Conservation (phyloP, 2,113 vertebrate genomes). For the Cheilinus undulatus region DNA sequence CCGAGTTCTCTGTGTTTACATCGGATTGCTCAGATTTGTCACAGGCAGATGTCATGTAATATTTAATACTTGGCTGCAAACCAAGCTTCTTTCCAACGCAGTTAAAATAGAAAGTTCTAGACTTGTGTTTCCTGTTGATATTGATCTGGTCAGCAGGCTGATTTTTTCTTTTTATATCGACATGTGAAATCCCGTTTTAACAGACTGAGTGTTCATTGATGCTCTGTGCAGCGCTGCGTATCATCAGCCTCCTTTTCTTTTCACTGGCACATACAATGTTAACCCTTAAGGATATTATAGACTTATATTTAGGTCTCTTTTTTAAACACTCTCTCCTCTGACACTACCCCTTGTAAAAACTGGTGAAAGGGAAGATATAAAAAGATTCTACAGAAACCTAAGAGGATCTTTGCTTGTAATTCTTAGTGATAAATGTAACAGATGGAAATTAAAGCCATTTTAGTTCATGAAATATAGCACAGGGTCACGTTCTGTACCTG, state of each 20-base stretch:
- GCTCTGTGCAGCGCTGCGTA: conserved; percentile 16
- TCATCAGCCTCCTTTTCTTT: conserved; percentile 3
- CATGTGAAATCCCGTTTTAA: conserved; percentile 29
- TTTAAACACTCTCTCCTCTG: neutral
- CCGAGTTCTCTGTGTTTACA: neutral
- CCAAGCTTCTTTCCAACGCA: neutral
- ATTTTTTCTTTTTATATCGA: conserved; percentile 21
- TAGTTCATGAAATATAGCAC: conserved; percentile 50
- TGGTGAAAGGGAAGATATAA: neutral
- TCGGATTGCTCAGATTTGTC: neutral
- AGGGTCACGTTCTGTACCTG: conserved; percentile 30
- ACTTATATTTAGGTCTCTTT: conserved; percentile 18
- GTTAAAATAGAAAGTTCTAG: neutral
- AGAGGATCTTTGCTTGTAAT: conserved; percentile 31
- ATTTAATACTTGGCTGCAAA: neutral
- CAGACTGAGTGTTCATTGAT: conserved; percentile 12
- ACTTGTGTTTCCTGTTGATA: neutral
- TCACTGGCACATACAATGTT: conserved; percentile 6
- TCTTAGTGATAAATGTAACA: conserved; percentile 48
- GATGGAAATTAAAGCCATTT: conserved; percentile 46
- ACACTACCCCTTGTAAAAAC: neutral
- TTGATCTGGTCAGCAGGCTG: conserved; percentile 14
- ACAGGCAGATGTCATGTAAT: neutral
- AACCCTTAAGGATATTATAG: neutral
- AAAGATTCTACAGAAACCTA: conserved; percentile 12